Evolutionary conservation across 2,797 vertebrate species (phyloP).

Genomic region (Rhinophrynus dorsalis): DNA sequence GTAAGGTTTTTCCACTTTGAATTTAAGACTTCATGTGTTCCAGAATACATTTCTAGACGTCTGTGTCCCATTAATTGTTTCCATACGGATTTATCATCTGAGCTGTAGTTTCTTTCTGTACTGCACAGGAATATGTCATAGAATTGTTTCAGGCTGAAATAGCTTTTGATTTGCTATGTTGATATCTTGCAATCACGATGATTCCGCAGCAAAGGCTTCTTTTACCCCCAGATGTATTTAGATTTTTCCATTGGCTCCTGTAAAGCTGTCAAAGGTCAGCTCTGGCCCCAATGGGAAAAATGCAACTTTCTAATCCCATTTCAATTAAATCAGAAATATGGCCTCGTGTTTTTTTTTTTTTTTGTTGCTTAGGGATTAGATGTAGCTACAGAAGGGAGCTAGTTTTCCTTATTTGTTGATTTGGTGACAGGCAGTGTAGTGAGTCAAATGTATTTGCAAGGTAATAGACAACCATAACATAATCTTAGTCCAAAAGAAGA

Average conservation of each 20-base stretch:
- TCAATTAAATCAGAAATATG: conserved; percentile 78
- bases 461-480: conserved; percentile 55
- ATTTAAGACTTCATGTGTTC: conserved; percentile 22
- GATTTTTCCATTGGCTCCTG: conserved; percentile 63
- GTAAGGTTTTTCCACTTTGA: conserved; percentile 14
- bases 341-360: conserved; percentile 69
- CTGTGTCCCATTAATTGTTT: conserved; percentile 45
- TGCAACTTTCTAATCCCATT: conserved; percentile 73
- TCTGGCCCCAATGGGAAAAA: conserved; percentile 70
- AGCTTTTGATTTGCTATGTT: conserved; percentile 43
- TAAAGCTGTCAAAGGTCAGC: conserved; percentile 75
- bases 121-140: conserved; percentile 15
- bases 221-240: conserved; percentile 62
- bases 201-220: conserved; percentile 67
- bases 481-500: conserved; percentile 38
- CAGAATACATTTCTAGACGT: conserved; percentile 38
- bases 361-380: conserved; percentile 74
- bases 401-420: conserved; percentile 65
- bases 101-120: conserved; percentile 24
- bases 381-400: conserved; percentile 69
- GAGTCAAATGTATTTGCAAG: conserved; percentile 36
- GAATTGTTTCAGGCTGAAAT: conserved; percentile 45
- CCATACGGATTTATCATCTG: conserved; percentile 26
- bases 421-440: conserved; percentile 49
- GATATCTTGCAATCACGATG: conserved; percentile 49